Base-by-base conservation (phyloP, 1,140 invertebrate species). In the Sitobion miscanthi region DNA sequence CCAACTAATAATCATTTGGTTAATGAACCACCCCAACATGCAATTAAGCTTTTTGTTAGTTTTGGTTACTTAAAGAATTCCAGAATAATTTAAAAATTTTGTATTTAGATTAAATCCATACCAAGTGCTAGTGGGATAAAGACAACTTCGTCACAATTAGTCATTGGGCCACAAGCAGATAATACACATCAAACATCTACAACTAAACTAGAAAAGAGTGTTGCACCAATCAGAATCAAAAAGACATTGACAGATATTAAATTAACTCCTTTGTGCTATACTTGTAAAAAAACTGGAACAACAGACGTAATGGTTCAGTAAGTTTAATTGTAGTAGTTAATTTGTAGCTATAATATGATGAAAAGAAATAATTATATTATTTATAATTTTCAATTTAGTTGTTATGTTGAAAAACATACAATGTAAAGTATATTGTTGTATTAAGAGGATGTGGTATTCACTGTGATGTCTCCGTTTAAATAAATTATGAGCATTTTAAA, bases 71-170 rank as follows among this genome's bases (percentile, higher is more conserved):
- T 57, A 69, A n/a, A 92, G 8, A 47, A 38, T 90, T 47, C 21
- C 25, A 52, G 14, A 30, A 77, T 35, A 30, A 62, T 82, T 83
- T 45, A 38, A 8, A 25, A 8, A 1, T 17, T 47, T n/a, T 90
- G 1, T 91, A 94, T 95, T 54, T 95, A 98, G 96, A 98, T 98
- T 89, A 98, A 98, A 95, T 97, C 97, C 1, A 97, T 98, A 94
- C 97, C 97, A 17, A 96, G 97, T 94, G 97, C 97, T 1, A 97
- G 97, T n/a, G 82, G 94, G n/a, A 47, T 93, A 7, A 94, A 87
- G 42, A 90, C 92, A n/a, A 93, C 90, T 45, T 88, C 91, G 25
- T 85, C 90, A 9, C 52, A 90, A 47, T 54, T 92, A 54, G 54
- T 93, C 89, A 90, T 93, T 69, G 86, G 38, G 38, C n/a, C 62